phyloP scores from a whole-genome alignment of 1,140 invertebrate species.

The Drosophila repleta region DNA sequence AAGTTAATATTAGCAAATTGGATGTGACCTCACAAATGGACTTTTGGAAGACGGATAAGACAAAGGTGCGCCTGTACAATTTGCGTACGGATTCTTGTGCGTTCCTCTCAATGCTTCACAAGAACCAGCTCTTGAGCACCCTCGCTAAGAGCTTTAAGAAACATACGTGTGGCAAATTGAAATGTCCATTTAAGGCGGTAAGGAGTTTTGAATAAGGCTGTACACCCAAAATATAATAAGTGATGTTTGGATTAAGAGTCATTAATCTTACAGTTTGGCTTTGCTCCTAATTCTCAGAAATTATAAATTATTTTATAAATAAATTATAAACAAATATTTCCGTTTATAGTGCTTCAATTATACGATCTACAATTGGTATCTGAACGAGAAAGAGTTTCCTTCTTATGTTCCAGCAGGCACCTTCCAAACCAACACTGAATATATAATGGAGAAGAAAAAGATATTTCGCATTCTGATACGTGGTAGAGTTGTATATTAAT shows the following conservation, averaged over 20 bases:
- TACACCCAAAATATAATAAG: too few species aligned
- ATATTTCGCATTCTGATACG: conserved; percentile 5
- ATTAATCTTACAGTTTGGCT: too few species aligned
- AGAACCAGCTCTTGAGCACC: conserved; percentile 36
- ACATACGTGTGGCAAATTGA: conserved; percentile 3
- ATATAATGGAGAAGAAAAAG: conserved; percentile 7
- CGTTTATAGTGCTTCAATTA: conserved; percentile 33
- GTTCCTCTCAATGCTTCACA: conserved; percentile 39
- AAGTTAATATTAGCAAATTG: conserved; percentile 15
- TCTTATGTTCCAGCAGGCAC: conserved; percentile 12
- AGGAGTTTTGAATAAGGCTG: not conserved
- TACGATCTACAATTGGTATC: conserved; percentile 26
- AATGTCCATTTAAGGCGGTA: conserved; percentile 56
- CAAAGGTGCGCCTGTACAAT: conserved; percentile 36
- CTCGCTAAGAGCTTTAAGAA: conserved; percentile 29
- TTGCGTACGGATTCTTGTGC: conserved; percentile 27
- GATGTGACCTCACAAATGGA: conserved; percentile 19
- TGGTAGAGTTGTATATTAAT: conserved; percentile 16
- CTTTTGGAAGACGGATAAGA: conserved; percentile 22
- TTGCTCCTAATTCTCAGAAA: too few species aligned
- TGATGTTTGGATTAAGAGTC: too few species aligned
- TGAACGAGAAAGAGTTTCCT: conserved; percentile 32
- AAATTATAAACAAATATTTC: too few species aligned
- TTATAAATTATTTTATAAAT: too few species aligned
- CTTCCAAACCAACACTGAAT: conserved; percentile 25